Conservation (phyloP, 2,797 vertebrate species). For the Mionectes olivaceus region DNA sequence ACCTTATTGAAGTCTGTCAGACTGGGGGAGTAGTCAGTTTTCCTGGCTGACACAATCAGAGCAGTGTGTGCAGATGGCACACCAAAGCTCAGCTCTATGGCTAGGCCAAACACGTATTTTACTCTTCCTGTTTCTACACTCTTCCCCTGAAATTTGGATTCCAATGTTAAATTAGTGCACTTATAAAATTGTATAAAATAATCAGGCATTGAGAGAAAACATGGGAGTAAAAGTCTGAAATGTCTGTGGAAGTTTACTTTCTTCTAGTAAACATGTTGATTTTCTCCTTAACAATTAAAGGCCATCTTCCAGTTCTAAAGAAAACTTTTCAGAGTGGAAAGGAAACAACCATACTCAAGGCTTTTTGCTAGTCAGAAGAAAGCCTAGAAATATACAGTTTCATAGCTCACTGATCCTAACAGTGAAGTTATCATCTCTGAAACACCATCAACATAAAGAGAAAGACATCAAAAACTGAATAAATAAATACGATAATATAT, state of each 20-base stretch:
- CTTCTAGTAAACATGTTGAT: background rate
- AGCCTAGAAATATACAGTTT: background rate
- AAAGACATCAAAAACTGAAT: background rate
- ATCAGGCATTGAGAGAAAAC: background rate
- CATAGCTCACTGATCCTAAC: background rate
- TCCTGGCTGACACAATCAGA: no score
- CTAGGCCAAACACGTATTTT: background rate
- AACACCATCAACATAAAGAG: background rate
- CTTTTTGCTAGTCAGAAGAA: background rate
- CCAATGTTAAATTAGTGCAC: background rate
- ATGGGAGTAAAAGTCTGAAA: background rate
- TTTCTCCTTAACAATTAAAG: background rate
- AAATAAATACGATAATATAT: background rate
- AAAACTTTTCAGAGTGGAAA: background rate
- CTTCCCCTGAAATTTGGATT: background rate
- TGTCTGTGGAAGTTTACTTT: background rate
- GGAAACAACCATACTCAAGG: background rate
- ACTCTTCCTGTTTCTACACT: background rate
- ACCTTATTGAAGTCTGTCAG: background rate
- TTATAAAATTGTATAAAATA: background rate
- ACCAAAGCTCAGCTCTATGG: background rate
- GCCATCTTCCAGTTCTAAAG: background rate
- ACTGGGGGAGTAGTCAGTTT: background rate
- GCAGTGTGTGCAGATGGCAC: background rate
- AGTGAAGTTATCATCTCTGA: background rate